Base-by-base conservation (phyloP, 2,888 invertebrate species). In the Leistus spinibarbis region DNA sequence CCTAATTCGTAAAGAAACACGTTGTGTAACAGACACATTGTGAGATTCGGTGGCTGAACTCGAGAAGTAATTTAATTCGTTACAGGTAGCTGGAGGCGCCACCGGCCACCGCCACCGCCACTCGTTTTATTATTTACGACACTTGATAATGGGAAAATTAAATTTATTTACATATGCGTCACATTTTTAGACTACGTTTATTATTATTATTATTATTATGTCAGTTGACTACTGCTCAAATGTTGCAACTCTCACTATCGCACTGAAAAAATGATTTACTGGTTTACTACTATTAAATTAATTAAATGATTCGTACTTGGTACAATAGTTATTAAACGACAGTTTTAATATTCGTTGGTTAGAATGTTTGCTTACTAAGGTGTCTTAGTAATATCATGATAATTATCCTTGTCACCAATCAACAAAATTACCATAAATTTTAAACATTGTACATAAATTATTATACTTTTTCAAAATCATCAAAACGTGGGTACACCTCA, bases 91-190 rank as follows among this genome's bases (percentile, higher is more conserved):
- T n/a, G 17, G 68, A 10, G 68, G 68, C 68, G 23, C 22, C 66
- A 68, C 24, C 17, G 56, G 19, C 23, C 20, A 56, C 68, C 9
- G 17, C 54, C 2, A 56, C 54, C 68, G 23, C 22, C 68, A 68
- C 54, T 68, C 20, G 40, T 40, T 40, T 40, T 56, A 24, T 68
- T 68, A 68, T 68, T 68, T 68, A 68, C 57, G 68, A 56, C 68
- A 23, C 16, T 68, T 68, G 68, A 68, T 68, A 68, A 68, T 56
- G 22, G 16, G 40, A 68, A n/a, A 68, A 24, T 56, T 56, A 56
- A 56, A 68, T 68, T 68, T 56, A 68, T 68, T 68, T 68, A n/a
- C 68, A 17, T n/a, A n/a, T 23, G 16, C 54, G 68, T 68, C 68
- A 68, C 54, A 68, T 68, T 68, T 68, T 56, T 22, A 24, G 54